Evolutionary conservation across 2,797 vertebrate genomes (phyloP).

Genomic region (Ctenopoma multispine): DNA sequence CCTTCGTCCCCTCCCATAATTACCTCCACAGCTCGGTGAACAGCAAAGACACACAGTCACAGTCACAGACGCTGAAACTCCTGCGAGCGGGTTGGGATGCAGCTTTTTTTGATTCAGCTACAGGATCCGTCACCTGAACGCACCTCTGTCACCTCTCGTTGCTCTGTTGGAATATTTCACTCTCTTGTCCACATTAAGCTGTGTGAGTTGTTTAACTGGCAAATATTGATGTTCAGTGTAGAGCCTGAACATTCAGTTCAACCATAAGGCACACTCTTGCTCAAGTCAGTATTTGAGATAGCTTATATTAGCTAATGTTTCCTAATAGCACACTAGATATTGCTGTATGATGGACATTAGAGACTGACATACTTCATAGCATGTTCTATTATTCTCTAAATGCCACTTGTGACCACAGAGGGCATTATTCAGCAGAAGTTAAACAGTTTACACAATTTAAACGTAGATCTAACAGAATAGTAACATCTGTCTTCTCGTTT

Average conservation of each 20-base stretch:
- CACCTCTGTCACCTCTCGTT: background rate
- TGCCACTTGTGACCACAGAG: background rate
- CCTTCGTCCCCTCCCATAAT: constrained; percentile 17
- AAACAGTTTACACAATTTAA: background rate
- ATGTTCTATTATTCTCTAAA: background rate
- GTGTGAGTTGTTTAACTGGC: constrained; percentile 9
- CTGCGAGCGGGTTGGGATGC: background rate
- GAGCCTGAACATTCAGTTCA: background rate
- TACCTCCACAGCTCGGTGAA: constrained; percentile 3
- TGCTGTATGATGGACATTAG: background rate
- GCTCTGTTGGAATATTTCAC: constrained; percentile 18
- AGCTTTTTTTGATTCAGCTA: background rate
- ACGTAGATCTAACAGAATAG: background rate
- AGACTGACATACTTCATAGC: constrained; percentile 1
- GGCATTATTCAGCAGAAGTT: background rate
- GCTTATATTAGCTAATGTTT: background rate
- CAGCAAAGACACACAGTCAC: background rate
- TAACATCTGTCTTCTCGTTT: constrained; percentile 2
- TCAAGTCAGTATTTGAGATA: no score
- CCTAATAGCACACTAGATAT: background rate
- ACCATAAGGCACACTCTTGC: background rate
- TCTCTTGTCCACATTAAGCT: constrained; percentile 3
- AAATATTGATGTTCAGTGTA: no score
- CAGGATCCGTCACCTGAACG: constrained; percentile 28
- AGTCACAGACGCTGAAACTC: background rate